Percentiles rank a stretch among this genome's conserved stretches.
These are phyloP conservation scores for Martes martes DNA, from an alignment of 2,113 vertebrate genomes.

Conservation along the genomic window DNA sequence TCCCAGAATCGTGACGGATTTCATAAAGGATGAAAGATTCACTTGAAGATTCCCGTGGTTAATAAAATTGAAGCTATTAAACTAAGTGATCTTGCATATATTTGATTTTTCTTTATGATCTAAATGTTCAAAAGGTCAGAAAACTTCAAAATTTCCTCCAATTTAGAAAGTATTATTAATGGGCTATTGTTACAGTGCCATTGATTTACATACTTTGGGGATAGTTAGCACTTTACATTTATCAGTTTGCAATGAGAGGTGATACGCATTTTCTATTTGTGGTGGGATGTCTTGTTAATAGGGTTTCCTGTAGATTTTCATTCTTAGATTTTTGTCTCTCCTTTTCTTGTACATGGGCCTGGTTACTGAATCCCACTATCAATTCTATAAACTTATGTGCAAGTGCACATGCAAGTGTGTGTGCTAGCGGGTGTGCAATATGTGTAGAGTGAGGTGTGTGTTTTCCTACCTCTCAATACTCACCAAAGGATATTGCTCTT, in stretches of 20 bases:
- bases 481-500: background rate
- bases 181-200: background rate
- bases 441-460: background rate
- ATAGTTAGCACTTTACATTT: constrained; percentile 6
- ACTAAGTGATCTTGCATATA: constrained; percentile 3
- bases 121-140: constrained; percentile 19
- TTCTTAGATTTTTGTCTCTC: constrained; percentile 64
- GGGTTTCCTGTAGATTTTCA: constrained; percentile 17
- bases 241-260: constrained; percentile 47
- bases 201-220: background rate
- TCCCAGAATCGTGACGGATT: constrained; percentile 24
- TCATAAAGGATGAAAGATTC: background rate
- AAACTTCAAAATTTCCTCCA: constrained; percentile 21
- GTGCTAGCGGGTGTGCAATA: background rate
- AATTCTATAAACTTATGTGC: background rate
- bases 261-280: background rate
- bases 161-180: constrained; percentile 24
- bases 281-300: constrained; percentile 48
- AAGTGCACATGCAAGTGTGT: background rate
- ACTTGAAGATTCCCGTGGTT: background rate
- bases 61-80: constrained; percentile 45
- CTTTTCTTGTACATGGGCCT: constrained; percentile 25
- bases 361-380: constrained; percentile 46
- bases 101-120: constrained; percentile 35
- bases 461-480: background rate